Evolutionary conservation across 2,113 vertebrate genomes (phyloP).

Genomic region (Nyctereutes procyonoides): DNA sequence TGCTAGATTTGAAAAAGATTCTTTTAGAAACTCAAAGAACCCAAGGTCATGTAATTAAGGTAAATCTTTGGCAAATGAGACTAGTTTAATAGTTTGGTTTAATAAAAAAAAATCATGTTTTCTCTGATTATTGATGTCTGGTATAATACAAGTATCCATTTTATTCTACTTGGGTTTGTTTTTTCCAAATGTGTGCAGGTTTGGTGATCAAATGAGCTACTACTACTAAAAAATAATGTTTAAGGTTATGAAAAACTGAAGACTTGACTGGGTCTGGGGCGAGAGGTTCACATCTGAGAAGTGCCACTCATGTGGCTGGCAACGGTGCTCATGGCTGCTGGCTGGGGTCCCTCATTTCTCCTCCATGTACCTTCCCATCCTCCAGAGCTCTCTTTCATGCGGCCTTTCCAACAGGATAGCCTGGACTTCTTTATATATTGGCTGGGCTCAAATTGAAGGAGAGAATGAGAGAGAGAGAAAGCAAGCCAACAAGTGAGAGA

Average conservation of each 20-base stretch:
- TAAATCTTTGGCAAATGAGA: neutral
- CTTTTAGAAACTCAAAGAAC: neutral
- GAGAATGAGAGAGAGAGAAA: neutral
- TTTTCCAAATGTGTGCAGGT: neutral
- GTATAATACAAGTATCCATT: neutral
- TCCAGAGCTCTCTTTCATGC: neutral
- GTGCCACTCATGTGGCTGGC: neutral
- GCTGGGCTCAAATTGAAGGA: neutral
- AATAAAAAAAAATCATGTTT: neutral
- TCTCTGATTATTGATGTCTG: neutral
- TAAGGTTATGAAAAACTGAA: conserved; percentile 20
- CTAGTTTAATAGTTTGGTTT: neutral
- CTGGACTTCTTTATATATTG: neutral
- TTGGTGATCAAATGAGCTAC: neutral
- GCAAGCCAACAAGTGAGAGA: neutral
- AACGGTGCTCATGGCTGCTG: neutral
- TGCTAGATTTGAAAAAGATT: neutral
- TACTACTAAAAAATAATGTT: neutral
- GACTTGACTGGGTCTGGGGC: neutral
- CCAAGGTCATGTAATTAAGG: neutral
- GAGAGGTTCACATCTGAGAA: neutral
- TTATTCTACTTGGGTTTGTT: neutral
- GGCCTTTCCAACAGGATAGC: neutral
- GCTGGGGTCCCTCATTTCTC: neutral
- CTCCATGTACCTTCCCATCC: neutral